These are phyloP conservation scores for Eucidaris tribuloides DNA, from an alignment of 35 echinoderm and acorn worm species.

Conservation along the genomic window DNA sequence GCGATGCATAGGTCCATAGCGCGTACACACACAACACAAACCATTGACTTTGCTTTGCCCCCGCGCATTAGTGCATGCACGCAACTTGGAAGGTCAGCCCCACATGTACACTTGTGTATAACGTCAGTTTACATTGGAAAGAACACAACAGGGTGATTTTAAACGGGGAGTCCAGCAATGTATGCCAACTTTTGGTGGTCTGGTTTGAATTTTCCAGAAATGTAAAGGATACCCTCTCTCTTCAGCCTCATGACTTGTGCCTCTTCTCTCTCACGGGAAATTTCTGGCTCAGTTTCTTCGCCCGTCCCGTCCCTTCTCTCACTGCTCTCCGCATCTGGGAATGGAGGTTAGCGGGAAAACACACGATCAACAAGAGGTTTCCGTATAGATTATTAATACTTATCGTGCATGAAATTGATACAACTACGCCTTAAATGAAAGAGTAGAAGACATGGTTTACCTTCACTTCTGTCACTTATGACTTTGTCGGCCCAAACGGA, in stretches of 20 bases:
- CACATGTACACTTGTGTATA: no score
- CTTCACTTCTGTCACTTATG: conserved; percentile 25
- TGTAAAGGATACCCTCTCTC: conserved; percentile 96
- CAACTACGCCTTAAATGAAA: background rate
- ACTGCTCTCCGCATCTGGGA: conserved; percentile 41
- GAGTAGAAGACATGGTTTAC: conserved; percentile 37
- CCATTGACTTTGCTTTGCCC: no score
- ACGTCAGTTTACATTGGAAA: no score
- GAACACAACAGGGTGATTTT: no score
- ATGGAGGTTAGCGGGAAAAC: conserved; percentile 57
- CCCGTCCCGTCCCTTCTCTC: conserved; percentile 25
- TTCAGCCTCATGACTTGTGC: conserved; percentile 87
- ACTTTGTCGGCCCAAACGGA: conserved; percentile 76
- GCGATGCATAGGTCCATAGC: no score
- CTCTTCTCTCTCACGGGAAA: conserved; percentile 28
- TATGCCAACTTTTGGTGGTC: no score
- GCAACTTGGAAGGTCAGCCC: no score
- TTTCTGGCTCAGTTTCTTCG: conserved; percentile 41
- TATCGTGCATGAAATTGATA: conserved; percentile 12
- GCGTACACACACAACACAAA: no score
- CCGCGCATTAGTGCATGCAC: no score
- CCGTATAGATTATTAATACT: background rate
- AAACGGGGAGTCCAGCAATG: no score
- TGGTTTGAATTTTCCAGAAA: no score
- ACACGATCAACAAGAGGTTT: conserved; percentile 30